Evolutionary conservation across 2,113 vertebrate genomes (phyloP), one percentile per base, ranked within the genome.

Genomic region (Melanostigma gelatinosum): DNA sequence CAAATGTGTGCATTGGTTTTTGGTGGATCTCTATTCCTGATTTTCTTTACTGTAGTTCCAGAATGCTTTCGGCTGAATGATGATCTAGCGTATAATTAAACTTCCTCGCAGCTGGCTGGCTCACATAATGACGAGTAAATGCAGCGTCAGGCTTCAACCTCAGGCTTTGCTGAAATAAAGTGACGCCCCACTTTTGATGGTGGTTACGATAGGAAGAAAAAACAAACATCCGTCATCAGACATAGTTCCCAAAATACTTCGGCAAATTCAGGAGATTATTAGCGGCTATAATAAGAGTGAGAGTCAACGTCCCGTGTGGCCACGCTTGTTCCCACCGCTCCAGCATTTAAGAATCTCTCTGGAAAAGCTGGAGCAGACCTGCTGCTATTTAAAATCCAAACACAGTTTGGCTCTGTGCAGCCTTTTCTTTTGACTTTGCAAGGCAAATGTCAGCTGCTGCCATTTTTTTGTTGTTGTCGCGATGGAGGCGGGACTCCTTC

Each of bases 371-470:
- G 72, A 84, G 38, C 74, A 81, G 72, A 83, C 71, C 58, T 72
- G 55, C 70, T 83, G 62, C 81, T 89, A 64, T 85, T 90, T 88
- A 71, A 65, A 20, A 83, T 85, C 13, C 15, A 80, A 86, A 67
- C 63, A 62, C 64, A 1, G 34, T 85, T 86, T 77, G 72, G 57
- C 46, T 87, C 27, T 2, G 1, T 40, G 68, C 71, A 73, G 44
- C 18, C 6, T 32, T 32, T 32, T 32, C 4, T 32, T 29, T 32
- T 32, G 32, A 32, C 32, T 32, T 32, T 32, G 10, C 24, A 66
- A 75, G 75, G 52, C 57, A 83, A 83, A 89, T 71, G 72, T 76
- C 66, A 88, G 54, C 65, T 63, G 64, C 20, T 78, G 50, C 57
- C 38, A 61, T 64, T 46, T 46, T 15, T 0, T 52, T 52, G 38